A percentile compares a stretch with the other conserved stretches of the same genome.
These are phyloP conservation scores for Pseudomyrmex pallidus DNA, from an alignment of 1,140 invertebrate genomes.

Conservation along the genomic window DNA sequence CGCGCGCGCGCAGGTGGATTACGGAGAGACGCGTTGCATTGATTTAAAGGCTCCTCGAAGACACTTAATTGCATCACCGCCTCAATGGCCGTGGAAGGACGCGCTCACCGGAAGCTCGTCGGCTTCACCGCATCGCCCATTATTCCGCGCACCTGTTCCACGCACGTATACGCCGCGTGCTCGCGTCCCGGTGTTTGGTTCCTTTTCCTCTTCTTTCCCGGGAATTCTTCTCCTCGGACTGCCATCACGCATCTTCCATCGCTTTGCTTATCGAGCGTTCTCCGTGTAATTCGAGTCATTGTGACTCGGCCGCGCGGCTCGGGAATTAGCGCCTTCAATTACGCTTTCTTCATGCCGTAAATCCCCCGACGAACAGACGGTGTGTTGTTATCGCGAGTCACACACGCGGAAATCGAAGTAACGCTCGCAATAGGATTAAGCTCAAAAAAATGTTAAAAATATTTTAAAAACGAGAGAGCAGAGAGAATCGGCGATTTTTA, in stretches of 20 bases:
- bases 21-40: conserved; percentile 45
- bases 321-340: conserved; percentile 54
- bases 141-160: conserved; percentile 63
- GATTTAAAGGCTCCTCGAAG: conserved; percentile 66
- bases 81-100: conserved; percentile 52
- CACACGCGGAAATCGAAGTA: conserved; percentile 13
- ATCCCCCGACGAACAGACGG: conserved; percentile 17
- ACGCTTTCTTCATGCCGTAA: conserved; percentile 40
- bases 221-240: not conserved
- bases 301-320: conserved; percentile 34
- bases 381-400: conserved; percentile 19
- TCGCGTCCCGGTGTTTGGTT: not conserved
- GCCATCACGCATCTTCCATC: conserved; percentile 7
- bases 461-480: too few species aligned
- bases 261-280: conserved; percentile 11
- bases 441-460: not conserved
- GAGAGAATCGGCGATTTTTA: not conserved
- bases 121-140: conserved; percentile 43
- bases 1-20: conserved; percentile 21
- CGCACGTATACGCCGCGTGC: conserved; percentile 3
- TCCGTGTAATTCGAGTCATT: conserved; percentile 42
- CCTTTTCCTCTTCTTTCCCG: not conserved
- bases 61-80: conserved; percentile 64
- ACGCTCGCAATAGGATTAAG: not conserved
- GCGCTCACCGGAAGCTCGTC: conserved; percentile 61